Percentiles rank a stretch among this genome's conserved stretches.
Evolutionary conservation across 2,888 invertebrate species (phyloP).

Genomic region (Thyatira batis): DNA sequence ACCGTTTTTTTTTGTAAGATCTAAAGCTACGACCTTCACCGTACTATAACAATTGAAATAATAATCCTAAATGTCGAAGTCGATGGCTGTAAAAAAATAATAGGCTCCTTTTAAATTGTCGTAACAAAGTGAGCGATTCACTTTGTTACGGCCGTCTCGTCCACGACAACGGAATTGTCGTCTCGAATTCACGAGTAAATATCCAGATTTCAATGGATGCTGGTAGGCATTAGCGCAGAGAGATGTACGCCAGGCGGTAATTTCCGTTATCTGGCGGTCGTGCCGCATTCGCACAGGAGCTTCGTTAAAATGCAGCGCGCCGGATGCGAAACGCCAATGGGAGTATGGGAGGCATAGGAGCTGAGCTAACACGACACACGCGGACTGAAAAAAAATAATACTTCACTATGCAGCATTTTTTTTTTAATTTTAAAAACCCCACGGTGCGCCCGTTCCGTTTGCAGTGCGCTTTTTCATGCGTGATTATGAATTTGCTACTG

Average conservation of each 20-base stretch:
- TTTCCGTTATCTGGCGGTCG: conserved; percentile 64
- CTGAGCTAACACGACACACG: conserved; percentile 53
- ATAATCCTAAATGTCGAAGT: neutral
- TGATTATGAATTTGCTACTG: conserved; percentile 33
- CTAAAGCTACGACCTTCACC: too few relatives aligned
- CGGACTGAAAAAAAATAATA: conserved; percentile 39
- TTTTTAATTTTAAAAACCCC: conserved; percentile 56
- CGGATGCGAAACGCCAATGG: conserved; percentile 64
- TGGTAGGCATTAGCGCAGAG: conserved; percentile 25
- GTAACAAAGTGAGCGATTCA: neutral
- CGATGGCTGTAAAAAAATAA: conserved; percentile 3
- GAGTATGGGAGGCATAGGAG: conserved; percentile 28
- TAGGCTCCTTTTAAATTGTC: neutral
- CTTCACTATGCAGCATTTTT: conserved; percentile 41
- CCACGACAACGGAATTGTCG: conserved; percentile 10
- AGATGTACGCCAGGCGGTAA: conserved; percentile 50
- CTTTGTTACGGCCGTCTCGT: conserved; percentile 3
- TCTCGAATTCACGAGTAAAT: conserved; percentile 28
- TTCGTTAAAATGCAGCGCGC: conserved; percentile 69
- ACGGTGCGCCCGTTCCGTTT: conserved; percentile 32
- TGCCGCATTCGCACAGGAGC: conserved; percentile 35
- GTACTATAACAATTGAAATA: neutral
- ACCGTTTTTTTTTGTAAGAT: too few relatives aligned
- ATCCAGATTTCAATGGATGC: conserved; percentile 46
- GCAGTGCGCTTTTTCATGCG: conserved; percentile 43